Conservation (phyloP, 2,113 vertebrate genomes). For the Lampris incognitus region DNA sequence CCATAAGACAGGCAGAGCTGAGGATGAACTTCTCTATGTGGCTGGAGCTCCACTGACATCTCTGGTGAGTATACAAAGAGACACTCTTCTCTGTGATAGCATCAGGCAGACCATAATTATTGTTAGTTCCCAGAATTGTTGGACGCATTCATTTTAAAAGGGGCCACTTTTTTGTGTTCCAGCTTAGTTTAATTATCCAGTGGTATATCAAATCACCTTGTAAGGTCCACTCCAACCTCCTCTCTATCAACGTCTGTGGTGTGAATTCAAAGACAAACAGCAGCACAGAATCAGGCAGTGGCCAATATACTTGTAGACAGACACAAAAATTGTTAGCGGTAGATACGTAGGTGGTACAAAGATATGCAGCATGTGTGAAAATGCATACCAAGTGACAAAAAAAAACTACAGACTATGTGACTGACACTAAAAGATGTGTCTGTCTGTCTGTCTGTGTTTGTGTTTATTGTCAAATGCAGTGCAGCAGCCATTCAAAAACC, state of each 20-base stretch:
- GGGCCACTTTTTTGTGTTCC: too few species aligned
- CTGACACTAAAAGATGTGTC: slow-evolving; percentile 1
- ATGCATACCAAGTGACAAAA: neutral
- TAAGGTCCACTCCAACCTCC: neutral
- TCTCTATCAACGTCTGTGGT: neutral
- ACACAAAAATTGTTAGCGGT: neutral
- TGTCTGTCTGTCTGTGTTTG: slow-evolving; percentile 8
- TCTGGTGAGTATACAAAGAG: neutral
- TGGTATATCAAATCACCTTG: neutral
- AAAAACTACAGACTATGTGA: neutral
- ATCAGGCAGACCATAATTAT: neutral
- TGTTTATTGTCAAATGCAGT: slow-evolving; percentile 26
- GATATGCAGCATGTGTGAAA: too few species aligned
- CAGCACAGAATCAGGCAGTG: too few species aligned
- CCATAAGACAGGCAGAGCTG: slow-evolving; percentile 17
- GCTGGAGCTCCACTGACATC: neutral
- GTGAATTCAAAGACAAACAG: neutral
- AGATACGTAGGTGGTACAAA: neutral
- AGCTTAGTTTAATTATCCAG: neutral
- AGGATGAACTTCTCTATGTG: neutral
- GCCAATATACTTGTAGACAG: neutral
- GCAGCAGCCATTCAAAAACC: slow-evolving; percentile 29
- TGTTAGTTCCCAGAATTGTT: too few species aligned
- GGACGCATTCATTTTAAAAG: too few species aligned
- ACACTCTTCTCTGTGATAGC: neutral